Evolutionary conservation across 1,140 invertebrate genomes (phyloP), one percentile per base, ranked within the genome.

Genomic region (Penaeus chinensis): DNA sequence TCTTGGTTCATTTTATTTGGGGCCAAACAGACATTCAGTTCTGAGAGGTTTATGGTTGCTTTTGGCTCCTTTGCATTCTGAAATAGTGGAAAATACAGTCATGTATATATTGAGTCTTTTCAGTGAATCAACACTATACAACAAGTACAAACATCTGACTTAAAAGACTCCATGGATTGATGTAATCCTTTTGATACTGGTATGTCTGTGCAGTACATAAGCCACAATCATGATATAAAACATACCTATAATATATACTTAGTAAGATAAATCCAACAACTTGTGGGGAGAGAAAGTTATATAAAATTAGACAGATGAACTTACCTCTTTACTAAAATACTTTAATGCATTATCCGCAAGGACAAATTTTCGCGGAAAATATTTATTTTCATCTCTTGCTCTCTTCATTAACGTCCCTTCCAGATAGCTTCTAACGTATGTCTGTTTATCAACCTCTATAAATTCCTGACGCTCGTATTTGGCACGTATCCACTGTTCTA

Each of bases 391-490:
- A 92, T 97, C 96, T 93, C 96, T 96, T 0, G 96, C 97, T 87
- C 95, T 93, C 92, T 98, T 98, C 95, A 96, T 96, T 74, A 98
- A 93, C 92, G 95, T 96, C 2, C 96, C 96, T 92, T 96, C 96
- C 94, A 97, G 96, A 61, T 94, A 93, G 22, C 96, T 95, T 54
- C 94, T 95, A 18, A 95, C 94, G 91, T 98, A 98, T 86, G 94
- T 94, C 76, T 95, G 94, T 91, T 96, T 95, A 3, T 92, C 92
- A 27, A 95, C 94, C 91, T 96, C 94, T 85, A 94, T 95, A 92
- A 98, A 98, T 91, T 98, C 97, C 93, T 96, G 95, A 69, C 97
- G 93, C 92, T 96, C 94, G 92, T 98, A 98, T 92, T 98, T 98
- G 10, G 96, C 96, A 90, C 95, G 93, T 87, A 98, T 97, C 96